Evolutionary conservation across 2,797 vertebrate genomes (phyloP), one percentile per base, ranked within the genome.

Genomic region (Nannoperca australis): DNA sequence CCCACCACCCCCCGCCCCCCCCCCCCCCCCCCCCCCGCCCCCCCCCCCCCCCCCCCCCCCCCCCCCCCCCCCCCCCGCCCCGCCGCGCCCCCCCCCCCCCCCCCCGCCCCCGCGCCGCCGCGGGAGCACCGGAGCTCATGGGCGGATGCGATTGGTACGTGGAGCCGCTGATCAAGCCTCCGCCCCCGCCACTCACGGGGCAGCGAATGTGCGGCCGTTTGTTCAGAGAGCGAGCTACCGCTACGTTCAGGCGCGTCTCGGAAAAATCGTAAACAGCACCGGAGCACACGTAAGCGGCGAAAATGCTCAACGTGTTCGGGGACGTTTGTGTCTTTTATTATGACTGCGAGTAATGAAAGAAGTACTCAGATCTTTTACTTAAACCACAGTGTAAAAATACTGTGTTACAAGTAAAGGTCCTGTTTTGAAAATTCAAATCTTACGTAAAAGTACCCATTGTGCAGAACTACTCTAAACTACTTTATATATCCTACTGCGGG

Each of bases 111-210:
- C 24, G 75, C 8, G 58, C 62, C 15, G 79, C 30, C 6, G 50
- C 34, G 49, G 54, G 61, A 18, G 51, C 34, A 4, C 36, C 22
- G 67, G 63, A 27, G 68, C 53, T 12, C 40, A 0, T 11, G 5
- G 22, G 24, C 12, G 50, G 20, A 13, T 5, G 1, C 60, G 73
- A 88, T 91, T 92, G 92, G 91, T 11, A 34, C 1, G 42, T 0
- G 3, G 0, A 0, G 2, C 60, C 55, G 76, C 70, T 56, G 36
- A 20, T 82, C 85, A 65, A 20, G 44, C 63, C 73, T 81, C 85
- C 87, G 24, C 89, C 88, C 62, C 83, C 88, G 65, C 84, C 70
- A 27, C 93, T 92, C 93, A 93, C 92, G 93, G 92, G 94, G 93
- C 92, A 73, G 78, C 85, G 86, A 94, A 90, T 94, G 94, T 94